Percentiles rank a stretch among this genome's conserved stretches.
Conservation (phyloP, 2,797 vertebrate genomes). For the Cichlasoma orientale region DNA sequence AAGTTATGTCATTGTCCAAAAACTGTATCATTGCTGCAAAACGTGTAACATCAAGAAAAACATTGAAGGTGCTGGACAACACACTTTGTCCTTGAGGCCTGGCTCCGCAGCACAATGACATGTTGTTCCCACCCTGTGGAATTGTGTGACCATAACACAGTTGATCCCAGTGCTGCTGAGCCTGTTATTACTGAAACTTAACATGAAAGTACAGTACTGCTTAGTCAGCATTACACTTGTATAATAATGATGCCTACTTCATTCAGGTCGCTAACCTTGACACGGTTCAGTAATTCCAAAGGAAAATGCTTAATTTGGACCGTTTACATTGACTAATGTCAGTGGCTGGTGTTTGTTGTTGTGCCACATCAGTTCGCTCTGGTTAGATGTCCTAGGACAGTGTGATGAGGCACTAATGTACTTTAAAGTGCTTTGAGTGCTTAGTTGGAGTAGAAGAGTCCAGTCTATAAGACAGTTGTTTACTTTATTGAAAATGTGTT, state of each 20-base stretch:
- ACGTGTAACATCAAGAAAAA: neutral
- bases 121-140: constrained; percentile 7
- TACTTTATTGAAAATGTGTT: too few relatives aligned
- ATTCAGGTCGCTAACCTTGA: neutral
- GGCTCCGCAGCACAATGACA: neutral
- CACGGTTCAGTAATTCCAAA: neutral
- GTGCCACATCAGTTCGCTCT: neutral
- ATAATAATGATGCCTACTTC: neutral
- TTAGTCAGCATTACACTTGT: neutral
- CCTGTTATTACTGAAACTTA: neutral
- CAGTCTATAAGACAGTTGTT: rapidly evolving
- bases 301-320: neutral
- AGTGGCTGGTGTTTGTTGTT: neutral
- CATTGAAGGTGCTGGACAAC: neutral
- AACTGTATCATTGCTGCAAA: neutral
- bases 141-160: constrained; percentile 28
- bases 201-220: constrained; percentile 8
- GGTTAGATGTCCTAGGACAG: neutral
- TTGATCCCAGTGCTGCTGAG: constrained; percentile 15
- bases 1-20: neutral
- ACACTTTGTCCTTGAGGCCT: neutral
- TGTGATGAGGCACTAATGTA: neutral
- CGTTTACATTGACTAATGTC: neutral
- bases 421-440: rapidly evolving
- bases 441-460: neutral